phyloP scores from a whole-genome alignment of 2,888 invertebrate genomes.

The Caenorhabditis macrosperma region DNA sequence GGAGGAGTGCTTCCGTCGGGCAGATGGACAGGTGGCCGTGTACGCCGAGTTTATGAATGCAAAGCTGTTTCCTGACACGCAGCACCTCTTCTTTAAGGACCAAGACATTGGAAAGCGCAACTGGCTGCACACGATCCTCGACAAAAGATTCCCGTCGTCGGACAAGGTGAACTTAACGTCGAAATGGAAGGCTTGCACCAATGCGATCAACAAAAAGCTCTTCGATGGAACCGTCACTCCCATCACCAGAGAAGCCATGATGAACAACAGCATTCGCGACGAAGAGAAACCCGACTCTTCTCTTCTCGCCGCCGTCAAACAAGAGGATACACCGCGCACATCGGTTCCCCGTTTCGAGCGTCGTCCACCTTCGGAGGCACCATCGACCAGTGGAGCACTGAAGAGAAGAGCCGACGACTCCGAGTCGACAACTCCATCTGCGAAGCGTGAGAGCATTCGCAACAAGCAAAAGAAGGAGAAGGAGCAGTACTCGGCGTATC shows the following conservation, averaged over 20 bases:
- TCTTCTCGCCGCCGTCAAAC: not conserved
- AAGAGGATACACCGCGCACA: constrained; percentile 17
- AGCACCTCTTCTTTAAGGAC: constrained; percentile 70
- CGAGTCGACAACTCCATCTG: constrained; percentile 14
- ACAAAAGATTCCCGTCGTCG: constrained; percentile 67
- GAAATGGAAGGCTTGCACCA: constrained; percentile 72
- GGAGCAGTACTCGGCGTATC: constrained; percentile 58
- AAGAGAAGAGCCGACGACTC: constrained; percentile 43
- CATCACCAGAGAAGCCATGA: constrained; percentile 32
- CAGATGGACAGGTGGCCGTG: constrained; percentile 54
- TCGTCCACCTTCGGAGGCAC: constrained; percentile 31
- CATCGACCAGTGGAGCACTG: constrained; percentile 10
- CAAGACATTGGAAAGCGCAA: constrained; percentile 69
- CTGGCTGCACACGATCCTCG: constrained; percentile 70
- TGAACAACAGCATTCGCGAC: not conserved
- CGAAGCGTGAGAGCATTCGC: constrained; percentile 49
- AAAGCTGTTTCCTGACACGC: constrained; percentile 63
- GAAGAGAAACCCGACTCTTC: not conserved
- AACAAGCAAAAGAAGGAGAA: constrained; percentile 51
- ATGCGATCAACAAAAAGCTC: constrained; percentile 67
- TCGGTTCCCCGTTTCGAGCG: constrained; percentile 28
- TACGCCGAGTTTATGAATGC: constrained; percentile 68
- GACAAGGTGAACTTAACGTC: constrained; percentile 60
- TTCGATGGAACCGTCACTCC: constrained; percentile 52
- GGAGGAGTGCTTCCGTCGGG: constrained; percentile 61